Evolutionary conservation across 2,113 vertebrate species (phyloP).

Genomic region (Ibidorhyncha struthersii): DNA sequence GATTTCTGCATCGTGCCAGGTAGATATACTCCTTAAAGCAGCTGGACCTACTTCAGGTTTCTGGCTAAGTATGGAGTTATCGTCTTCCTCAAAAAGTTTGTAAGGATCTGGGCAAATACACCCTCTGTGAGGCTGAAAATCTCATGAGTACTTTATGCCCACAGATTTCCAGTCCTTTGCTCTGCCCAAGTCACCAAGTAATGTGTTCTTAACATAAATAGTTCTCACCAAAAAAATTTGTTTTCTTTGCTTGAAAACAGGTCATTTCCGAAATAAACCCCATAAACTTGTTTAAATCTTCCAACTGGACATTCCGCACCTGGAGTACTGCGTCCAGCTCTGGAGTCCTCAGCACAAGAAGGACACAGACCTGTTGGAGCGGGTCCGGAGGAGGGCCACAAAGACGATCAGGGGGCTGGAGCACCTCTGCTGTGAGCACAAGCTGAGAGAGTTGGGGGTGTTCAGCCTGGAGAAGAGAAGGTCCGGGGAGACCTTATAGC

Average conservation of each 20-base stretch:
- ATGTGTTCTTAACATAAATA: accelerated
- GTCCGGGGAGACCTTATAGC: too few species aligned
- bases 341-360: too few species aligned
- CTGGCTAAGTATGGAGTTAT: not conserved
- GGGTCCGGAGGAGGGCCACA: too few species aligned
- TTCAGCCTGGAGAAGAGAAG: too few species aligned
- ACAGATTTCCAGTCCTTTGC: not conserved
- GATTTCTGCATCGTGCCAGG: not conserved
- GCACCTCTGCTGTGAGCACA: too few species aligned
- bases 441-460: too few species aligned
- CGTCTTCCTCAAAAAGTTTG: not conserved
- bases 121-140: not conserved
- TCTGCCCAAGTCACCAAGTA: not conserved
- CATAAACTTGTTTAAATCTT: not conserved
- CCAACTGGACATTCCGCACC: too few species aligned
- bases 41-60: not conserved
- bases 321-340: too few species aligned
- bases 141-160: not conserved
- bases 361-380: too few species aligned
- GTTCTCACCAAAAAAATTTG: not conserved
- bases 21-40: not conserved
- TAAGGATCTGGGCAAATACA: not conserved
- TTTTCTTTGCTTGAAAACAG: not conserved
- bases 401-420: too few species aligned
- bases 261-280: not conserved